Percentiles rank a stretch among this genome's conserved stretches.
These are phyloP conservation scores for Microcebus jonahi DNA, from an alignment of 2,113 vertebrate species.

Conservation along the genomic window DNA sequence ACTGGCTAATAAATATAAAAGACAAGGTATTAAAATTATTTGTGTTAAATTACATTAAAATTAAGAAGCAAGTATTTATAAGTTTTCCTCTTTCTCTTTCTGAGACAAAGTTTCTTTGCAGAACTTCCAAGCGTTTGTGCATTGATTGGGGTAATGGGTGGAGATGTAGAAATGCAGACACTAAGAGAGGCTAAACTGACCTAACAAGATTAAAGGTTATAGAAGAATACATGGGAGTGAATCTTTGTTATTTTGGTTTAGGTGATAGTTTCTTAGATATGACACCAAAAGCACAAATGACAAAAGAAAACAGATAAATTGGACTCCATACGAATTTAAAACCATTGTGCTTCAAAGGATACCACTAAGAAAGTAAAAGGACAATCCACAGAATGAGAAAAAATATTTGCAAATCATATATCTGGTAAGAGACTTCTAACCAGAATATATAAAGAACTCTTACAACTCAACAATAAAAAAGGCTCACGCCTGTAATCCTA, in stretches of 20 bases:
- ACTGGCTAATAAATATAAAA: background rate
- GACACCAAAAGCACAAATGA: slow-evolving; percentile 31
- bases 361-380: slow-evolving; percentile 19
- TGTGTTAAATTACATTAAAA: slow-evolving; percentile 38
- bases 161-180: background rate
- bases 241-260: background rate
- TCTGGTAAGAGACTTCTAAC: background rate
- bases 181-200: slow-evolving; percentile 2
- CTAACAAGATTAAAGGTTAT: slow-evolving; percentile 14
- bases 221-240: slow-evolving; percentile 29
- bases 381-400: background rate
- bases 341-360: background rate
- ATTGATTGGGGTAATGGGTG: background rate
- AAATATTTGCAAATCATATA: slow-evolving; percentile 22
- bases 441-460: slow-evolving; percentile 21
- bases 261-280: background rate
- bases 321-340: background rate
- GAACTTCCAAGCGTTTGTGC: background rate
- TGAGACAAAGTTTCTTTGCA: slow-evolving; percentile 30
- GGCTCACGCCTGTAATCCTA: background rate
- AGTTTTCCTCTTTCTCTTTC: background rate
- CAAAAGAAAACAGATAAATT: background rate
- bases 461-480: slow-evolving; percentile 40
- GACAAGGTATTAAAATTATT: background rate
- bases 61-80: slow-evolving; percentile 40